Conservation (phyloP, 2,113 vertebrate species). For the Dunckerocampus dactyliophorus region DNA sequence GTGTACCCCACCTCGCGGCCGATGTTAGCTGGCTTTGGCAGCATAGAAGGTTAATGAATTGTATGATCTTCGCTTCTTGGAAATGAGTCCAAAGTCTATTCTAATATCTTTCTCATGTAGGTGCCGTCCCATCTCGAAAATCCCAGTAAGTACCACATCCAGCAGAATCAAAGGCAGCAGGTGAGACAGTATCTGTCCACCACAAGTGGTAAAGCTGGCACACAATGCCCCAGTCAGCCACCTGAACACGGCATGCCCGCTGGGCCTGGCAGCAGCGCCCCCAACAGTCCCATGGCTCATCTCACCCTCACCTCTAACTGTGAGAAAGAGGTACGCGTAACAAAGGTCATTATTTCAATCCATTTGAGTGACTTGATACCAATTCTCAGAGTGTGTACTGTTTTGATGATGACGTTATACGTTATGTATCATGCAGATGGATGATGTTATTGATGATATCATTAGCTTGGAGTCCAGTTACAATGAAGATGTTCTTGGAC, state of each 20-base stretch:
- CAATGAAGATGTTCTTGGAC: conserved; percentile 84
- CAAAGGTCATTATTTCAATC: neutral
- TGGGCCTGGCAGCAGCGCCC: conserved; percentile 75
- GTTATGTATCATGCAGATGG: conserved; percentile 70
- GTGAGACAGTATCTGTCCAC: conserved; percentile 96
- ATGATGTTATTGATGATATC: conserved; percentile 90
- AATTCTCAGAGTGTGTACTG: neutral
- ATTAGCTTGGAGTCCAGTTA: conserved; percentile 90
- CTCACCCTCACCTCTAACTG: conserved; percentile 80
- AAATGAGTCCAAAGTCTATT: neutral
- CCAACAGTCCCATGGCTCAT: conserved; percentile 85
- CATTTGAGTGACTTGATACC: neutral
- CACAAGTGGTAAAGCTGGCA: conserved; percentile 84
- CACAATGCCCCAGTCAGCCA: conserved; percentile 87
- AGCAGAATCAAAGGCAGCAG: conserved; percentile 94
- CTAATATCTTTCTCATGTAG: conserved; percentile 49
- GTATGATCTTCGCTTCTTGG: too few species aligned
- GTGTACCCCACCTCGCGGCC: too few species aligned
- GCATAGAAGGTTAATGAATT: too few species aligned
- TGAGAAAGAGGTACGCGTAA: conserved; percentile 74
- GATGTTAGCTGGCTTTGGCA: too few species aligned
- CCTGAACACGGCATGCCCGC: conserved; percentile 92
- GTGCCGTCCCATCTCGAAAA: conserved; percentile 96
- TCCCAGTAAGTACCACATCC: conserved; percentile 93
- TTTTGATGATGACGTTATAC: neutral